phyloP scores from a whole-genome alignment of 2,113 vertebrate species.

The Calonectris borealis region DNA sequence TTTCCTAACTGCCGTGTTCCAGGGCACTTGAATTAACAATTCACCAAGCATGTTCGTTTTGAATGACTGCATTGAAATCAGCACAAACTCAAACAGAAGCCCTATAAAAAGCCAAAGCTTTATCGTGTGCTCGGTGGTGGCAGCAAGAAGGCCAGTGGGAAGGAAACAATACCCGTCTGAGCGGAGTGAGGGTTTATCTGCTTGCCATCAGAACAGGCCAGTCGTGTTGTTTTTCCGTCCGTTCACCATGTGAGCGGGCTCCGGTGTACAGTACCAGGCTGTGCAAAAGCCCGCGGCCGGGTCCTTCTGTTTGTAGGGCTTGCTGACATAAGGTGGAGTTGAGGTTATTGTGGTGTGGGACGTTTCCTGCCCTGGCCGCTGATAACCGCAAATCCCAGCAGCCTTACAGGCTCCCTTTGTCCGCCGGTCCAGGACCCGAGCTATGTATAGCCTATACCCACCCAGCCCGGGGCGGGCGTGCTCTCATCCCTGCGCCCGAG shows the following conservation, averaged over 20 bases:
- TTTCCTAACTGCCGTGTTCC: slow-evolving; percentile 38
- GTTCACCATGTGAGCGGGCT: slow-evolving; percentile 47
- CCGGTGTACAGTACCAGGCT: slow-evolving; percentile 84
- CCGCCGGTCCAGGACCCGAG: neutral
- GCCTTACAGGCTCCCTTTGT: slow-evolving; percentile 49
- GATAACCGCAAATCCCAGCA: slow-evolving; percentile 71
- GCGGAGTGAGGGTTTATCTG: slow-evolving; percentile 61
- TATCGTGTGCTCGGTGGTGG: slow-evolving; percentile 66
- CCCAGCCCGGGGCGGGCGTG: neutral
- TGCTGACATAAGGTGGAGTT: slow-evolving; percentile 90
- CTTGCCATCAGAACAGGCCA: slow-evolving; percentile 67
- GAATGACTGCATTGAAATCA: slow-evolving; percentile 73
- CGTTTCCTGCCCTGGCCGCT: slow-evolving; percentile 62
- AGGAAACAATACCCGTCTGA: slow-evolving; percentile 72
- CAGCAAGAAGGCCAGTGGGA: slow-evolving; percentile 31
- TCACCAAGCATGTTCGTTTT: slow-evolving; percentile 62
- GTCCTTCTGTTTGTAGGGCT: slow-evolving; percentile 80
- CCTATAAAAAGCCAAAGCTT: slow-evolving; percentile 59
- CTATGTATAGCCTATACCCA: neutral
- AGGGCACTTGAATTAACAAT: slow-evolving; percentile 69
- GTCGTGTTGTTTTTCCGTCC: slow-evolving; percentile 68
- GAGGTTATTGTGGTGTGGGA: slow-evolving; percentile 65
- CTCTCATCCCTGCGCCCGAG: neutral
- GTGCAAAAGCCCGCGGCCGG: slow-evolving; percentile 72
- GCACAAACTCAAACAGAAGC: slow-evolving; percentile 71